Evolutionary conservation across 1,140 invertebrate species (phyloP), one percentile per base, ranked within the genome.

Genomic region (Thrips palmi): DNA sequence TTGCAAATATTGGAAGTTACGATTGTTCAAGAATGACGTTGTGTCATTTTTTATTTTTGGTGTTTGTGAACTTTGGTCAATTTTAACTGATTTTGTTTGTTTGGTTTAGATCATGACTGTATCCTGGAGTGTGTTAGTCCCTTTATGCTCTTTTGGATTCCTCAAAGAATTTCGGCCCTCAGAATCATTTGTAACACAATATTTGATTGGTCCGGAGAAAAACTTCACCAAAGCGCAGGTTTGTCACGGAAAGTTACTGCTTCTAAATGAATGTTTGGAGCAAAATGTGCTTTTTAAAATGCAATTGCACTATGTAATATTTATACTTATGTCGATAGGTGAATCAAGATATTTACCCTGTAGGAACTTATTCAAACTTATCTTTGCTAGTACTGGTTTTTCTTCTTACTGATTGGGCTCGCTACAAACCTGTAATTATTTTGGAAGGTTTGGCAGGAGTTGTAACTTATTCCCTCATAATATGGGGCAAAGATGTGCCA

Each of bases 401-500:
- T 52, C 57, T 91, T 1, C 55, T 87, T 3, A 88, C 83, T 1
- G 86, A 88, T 60, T 72, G 81, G 45, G 49, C 84, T 22, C 58
- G 79, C 43, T 93, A 93, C 52, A 91, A 92, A 52, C 77, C 81
- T 3, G 60, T 91, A 0, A 82, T 93, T 20, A 65, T 91, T 20
- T 51, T 83, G 29, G 72, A 79, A 45, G 78, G 68, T 1, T 43
- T 72, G 8, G 62, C 67, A 35, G 81, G 77, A 12, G 67, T 84
- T 20, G 31, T 42, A 7, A 42, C 46, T 4, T 51, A 48, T 33
- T 18, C 37, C 1, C 42, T 49, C 25, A 37, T 53, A 6, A 33
- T 49, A 15, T 31, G 45, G 10, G 29, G 40, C 11, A 43, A 43
- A 2, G 32, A 36, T 28, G 22, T 54, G 10, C 23, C 36, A 10